Base-by-base conservation (phyloP, 2,113 vertebrate species). In the Malurus alboscapulatus region DNA sequence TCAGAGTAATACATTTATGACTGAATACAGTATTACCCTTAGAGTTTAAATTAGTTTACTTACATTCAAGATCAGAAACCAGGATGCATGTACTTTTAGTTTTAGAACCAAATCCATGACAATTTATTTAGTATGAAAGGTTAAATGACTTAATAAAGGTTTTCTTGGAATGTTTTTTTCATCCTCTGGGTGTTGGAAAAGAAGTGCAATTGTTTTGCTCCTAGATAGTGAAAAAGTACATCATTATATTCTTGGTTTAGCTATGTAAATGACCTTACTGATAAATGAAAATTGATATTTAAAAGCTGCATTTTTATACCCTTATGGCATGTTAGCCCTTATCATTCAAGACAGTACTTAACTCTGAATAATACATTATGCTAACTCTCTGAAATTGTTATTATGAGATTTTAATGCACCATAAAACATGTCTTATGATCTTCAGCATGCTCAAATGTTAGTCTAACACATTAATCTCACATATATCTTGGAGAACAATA, bases 201-300 rank as follows among this genome's bases (percentile, higher is more conserved):
- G 51, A 89, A 87, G 32, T 83, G 45, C 3, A 45, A 25, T 38
- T 83, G 94, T 83, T 91, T 88, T 66, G 16, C 20, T 78, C 57
- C 54, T 51, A 78, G 53, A 91, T 19, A 68, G 44, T 9, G 10
- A 91, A 93, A 93, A 96, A 92, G 53, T 32, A n/a, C 48, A 91
- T 91, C 32, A 87, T 94, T 95, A 83, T 69, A 53, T 81, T 95
- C 62, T 84, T 25, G 5, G 42, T 95, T 91, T 90, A 89, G 50
- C 59, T 87, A 68, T 87, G 79, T 67, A 97, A 96, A 93, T 95
- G 83, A 88, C 84, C 73, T 87, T 74, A 88, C 72, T 84, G 74
- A 97, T 90, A 95, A 96, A 97, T 54, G 34, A 95, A 93, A 94
- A 92, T 50, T 92, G 59, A 82, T 95, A 79, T 94, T 97, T 97